phyloP scores from a whole-genome alignment of 1,140 invertebrate species.

The Portunus trituberculatus region DNA sequence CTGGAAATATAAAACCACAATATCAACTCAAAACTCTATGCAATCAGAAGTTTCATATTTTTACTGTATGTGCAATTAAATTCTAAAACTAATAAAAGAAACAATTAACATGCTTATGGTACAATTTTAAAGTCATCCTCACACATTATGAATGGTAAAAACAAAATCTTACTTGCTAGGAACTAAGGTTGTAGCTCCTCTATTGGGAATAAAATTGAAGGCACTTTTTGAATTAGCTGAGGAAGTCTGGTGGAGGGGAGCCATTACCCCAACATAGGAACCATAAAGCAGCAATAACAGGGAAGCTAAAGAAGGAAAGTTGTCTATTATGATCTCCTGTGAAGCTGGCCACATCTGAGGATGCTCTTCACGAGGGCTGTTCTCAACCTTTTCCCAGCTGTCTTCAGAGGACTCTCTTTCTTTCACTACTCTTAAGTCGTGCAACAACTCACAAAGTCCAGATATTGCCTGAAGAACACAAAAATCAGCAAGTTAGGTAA shows the following conservation, averaged over 20 bases:
- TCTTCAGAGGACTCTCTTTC: conserved; percentile 47
- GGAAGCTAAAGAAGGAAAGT: conserved; percentile 65
- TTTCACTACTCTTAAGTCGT: conserved; percentile 47
- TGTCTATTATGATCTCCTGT: conserved; percentile 63
- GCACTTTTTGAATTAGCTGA: conserved; percentile 56
- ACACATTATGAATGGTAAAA: neutral
- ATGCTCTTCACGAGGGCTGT: neutral
- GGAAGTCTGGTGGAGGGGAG: conserved; percentile 74
- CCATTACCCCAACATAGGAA: conserved; percentile 73
- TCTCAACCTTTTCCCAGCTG: conserved; percentile 64
- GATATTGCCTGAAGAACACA: conserved; percentile 56
- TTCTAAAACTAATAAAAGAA: too few species aligned
- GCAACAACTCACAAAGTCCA: conserved; percentile 63
- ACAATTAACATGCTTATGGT: too few species aligned
- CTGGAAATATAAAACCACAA: conserved; percentile 52
- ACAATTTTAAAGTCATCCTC: too few species aligned
- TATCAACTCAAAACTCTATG: neutral
- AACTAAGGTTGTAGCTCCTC: conserved; percentile 74
- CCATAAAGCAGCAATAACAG: conserved; percentile 70
- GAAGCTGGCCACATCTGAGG: neutral
- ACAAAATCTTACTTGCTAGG: conserved; percentile 72
- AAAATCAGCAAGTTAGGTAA: neutral
- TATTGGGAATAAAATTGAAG: conserved; percentile 75
- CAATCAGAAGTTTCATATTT: neutral
- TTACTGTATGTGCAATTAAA: too few species aligned